Evolutionary conservation across 2,888 invertebrate genomes (phyloP).

Genomic region (Leucophenga montana): DNA sequence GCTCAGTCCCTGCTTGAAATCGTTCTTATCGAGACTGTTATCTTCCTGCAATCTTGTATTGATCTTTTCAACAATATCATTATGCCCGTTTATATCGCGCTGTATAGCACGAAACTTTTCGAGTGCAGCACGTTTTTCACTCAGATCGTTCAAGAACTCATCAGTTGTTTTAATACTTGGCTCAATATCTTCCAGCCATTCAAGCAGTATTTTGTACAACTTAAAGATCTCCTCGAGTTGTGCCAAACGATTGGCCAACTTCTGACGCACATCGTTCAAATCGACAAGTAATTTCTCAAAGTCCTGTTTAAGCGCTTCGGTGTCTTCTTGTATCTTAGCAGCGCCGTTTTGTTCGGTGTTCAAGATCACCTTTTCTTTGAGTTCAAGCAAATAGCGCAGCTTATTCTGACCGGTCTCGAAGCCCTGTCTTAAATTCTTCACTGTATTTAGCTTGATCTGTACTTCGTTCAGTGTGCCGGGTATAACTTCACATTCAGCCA

Average conservation of each 20-base stretch:
- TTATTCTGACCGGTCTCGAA: conserved; percentile 94
- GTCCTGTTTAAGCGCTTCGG: conserved; percentile 89
- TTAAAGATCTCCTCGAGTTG: conserved; percentile 92
- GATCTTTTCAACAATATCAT: conserved; percentile 84
- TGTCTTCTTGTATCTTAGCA: conserved; percentile 91
- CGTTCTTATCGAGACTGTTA: conserved; percentile 78
- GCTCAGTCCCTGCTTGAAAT: conserved; percentile 81
- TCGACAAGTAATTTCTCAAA: conserved; percentile 90
- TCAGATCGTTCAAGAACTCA: conserved; percentile 86
- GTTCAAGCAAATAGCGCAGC: conserved; percentile 86
- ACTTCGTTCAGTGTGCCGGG: conserved; percentile 88
- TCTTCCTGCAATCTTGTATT: conserved; percentile 84
- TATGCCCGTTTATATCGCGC: conserved; percentile 86
- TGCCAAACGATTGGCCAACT: conserved; percentile 81
- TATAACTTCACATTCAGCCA: conserved; percentile 86
- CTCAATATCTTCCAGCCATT: conserved; percentile 93
- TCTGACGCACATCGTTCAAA: conserved; percentile 85
- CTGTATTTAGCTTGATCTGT: conserved; percentile 87
- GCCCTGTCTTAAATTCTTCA: conserved; percentile 90
- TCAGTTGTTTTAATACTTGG: conserved; percentile 83
- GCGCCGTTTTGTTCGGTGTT: conserved; percentile 93
- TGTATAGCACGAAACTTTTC: conserved; percentile 90
- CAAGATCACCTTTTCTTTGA: conserved; percentile 94
- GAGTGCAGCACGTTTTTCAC: conserved; percentile 90
- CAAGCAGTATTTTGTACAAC: conserved; percentile 84